Base-by-base conservation (phyloP, 2,888 invertebrate genomes). In the Gastracanthus pulcherrimus region DNA sequence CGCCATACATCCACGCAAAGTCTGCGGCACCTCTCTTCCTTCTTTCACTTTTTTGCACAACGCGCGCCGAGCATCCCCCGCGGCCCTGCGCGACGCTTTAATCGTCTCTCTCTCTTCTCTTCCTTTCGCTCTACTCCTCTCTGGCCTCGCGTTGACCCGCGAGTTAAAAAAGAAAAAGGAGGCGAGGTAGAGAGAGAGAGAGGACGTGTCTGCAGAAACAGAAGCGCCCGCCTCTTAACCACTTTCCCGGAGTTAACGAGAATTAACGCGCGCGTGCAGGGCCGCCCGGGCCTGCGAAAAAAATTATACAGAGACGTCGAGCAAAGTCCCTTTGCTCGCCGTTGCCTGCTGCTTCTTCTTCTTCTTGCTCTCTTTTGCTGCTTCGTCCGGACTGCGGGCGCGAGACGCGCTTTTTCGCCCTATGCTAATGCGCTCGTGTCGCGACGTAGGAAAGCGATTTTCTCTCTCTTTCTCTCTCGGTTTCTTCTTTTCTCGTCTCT, bases 181-280 rank as follows among this genome's bases (percentile, higher is more conserved):
- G 7, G 48, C 62, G 34, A 19, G n/a, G n/a, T n/a, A n/a, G n/a
- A n/a, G n/a, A n/a, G n/a, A n/a, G n/a, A n/a, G n/a, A n/a, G 62
- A 62, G 34, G 36, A 34, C 36, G 36, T 62, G 34, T 36, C 36
- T n/a, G 23, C 31, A 31, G 55, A 19, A 36, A 64, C 36, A 62
- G 74, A 74, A 66, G 72, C 58, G 55, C 13, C 11, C 55, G 74
- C 55, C 69, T 80, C 80, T 72, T 75, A 82, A 81, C 83, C 82
- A 76, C 83, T 84, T 77, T 76, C 67, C 72, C 58, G 45, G 76
- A 60, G 80, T 76, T 83, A 83, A 83, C 83, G 80, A 84, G 83
- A 84, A 83, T 83, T 83, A 84, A 84, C 81, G 79, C 81, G 66
- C 60, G 79, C n/a, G 64, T n/a, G 34, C 7, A 26, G 45, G 45